phyloP scores from a whole-genome alignment of 2,888 invertebrate genomes.

The Leptinotarsa juncta region DNA sequence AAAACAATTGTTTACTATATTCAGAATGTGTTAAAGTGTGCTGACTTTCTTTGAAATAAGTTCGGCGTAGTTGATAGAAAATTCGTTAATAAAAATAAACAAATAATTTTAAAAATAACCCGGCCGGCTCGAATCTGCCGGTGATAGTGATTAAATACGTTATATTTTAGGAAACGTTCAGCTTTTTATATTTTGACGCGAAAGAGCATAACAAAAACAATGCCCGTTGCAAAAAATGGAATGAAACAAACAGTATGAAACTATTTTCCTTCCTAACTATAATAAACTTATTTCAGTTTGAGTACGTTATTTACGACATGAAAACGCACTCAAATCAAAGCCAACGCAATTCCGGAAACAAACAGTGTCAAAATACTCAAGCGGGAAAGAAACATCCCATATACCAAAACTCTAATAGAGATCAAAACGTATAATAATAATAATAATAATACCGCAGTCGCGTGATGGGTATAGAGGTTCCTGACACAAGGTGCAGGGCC shows the following conservation, averaged over 20 bases:
- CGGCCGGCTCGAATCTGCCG: background rate
- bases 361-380: background rate
- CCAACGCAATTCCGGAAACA: background rate
- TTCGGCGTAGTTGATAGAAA: background rate
- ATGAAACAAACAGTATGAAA: background rate
- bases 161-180: background rate
- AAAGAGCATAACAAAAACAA: constrained; percentile 3
- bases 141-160: background rate
- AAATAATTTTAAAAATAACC: background rate
- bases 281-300: background rate
- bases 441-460: too few relatives aligned
- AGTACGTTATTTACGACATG: background rate
- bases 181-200: constrained; percentile 14
- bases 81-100: background rate
- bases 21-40: background rate
- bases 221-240: background rate
- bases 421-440: too few relatives aligned
- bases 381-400: too few relatives aligned
- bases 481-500: too few relatives aligned
- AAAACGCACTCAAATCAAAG: background rate
- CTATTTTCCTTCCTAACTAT: background rate
- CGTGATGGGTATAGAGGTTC: too few relatives aligned
- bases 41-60: background rate
- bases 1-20: background rate
- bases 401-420: too few relatives aligned